These are phyloP conservation scores for Pelodytes ibericus DNA, from an alignment of 2,797 vertebrate genomes.

Conservation along the genomic window DNA sequence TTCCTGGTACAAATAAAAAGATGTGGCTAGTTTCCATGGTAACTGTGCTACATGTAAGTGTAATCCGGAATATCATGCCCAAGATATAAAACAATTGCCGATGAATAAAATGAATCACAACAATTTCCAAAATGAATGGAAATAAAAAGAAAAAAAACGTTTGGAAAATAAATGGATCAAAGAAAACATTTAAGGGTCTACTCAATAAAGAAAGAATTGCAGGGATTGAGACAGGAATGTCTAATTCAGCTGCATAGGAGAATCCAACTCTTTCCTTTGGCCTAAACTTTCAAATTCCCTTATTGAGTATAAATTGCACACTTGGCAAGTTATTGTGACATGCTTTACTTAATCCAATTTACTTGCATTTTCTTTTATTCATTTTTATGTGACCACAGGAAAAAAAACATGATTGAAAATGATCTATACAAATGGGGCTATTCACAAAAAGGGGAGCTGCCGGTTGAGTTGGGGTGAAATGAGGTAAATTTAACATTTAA, in stretches of 20 bases:
- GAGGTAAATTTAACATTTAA: no score
- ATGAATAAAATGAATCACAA: not conserved
- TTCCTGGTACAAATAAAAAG: constrained; percentile 3
- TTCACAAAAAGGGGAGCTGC: no score
- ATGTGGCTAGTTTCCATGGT: constrained; percentile 35
- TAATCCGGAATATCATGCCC: constrained; percentile 5
- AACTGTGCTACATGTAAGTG: constrained; percentile 28
- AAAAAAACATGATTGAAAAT: no score
- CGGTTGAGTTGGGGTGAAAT: no score
- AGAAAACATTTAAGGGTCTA: not conserved
- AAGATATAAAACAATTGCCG: not conserved
- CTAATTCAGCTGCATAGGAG: no score
- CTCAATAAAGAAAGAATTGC: not conserved
- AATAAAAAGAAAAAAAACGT: not conserved
- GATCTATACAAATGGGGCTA: no score
- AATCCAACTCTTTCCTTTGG: no score
- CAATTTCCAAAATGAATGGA: not conserved
- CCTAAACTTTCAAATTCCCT: no score
- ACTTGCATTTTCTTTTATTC: not conserved
- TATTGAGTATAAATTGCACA: not conserved
- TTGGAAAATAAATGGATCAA: not conserved
- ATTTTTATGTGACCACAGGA: no score
- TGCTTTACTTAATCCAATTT: not conserved
- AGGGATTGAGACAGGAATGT: no score
- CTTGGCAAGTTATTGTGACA: not conserved